phyloP scores from a whole-genome alignment of 2,888 invertebrate species.

The Strigamia crassipes region DNA sequence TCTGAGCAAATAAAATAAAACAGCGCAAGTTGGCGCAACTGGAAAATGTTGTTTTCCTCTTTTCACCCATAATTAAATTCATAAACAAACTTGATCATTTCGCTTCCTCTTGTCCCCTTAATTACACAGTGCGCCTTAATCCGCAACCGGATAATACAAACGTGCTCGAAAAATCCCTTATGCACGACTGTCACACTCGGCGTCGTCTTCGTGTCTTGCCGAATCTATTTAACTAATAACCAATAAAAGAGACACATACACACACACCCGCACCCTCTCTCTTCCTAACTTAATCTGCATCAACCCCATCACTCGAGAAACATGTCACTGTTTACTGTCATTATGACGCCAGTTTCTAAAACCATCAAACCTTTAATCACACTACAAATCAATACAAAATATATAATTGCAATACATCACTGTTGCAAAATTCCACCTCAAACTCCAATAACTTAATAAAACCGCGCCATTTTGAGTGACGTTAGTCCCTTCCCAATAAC shows the following conservation, averaged over 20 bases:
- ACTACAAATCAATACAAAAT: not conserved
- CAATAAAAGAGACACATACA: conserved; percentile 17
- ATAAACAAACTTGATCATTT: conserved; percentile 36
- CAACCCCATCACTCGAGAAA: conserved; percentile 22
- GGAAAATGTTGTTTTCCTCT: conserved; percentile 35
- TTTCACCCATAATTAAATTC: conserved; percentile 25
- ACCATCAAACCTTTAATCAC: conserved; percentile 26
- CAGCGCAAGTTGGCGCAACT: not conserved
- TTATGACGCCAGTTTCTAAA: conserved; percentile 3
- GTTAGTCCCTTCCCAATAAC: conserved; percentile 15
- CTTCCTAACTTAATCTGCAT: conserved; percentile 28
- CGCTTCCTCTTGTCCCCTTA: conserved; percentile 33
- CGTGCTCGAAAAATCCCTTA: conserved; percentile 34
- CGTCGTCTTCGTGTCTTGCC: conserved; percentile 23
- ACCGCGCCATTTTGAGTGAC: not conserved
- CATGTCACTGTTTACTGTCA: conserved; percentile 31
- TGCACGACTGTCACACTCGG: conserved; percentile 33
- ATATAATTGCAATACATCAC: conserved; percentile 4
- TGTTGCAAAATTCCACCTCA: not conserved
- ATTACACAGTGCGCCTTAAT: conserved; percentile 14
- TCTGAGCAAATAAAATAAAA: not conserved
- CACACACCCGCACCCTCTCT: not conserved
- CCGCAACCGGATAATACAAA: conserved; percentile 34
- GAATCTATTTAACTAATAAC: conserved; percentile 36
- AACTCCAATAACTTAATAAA: conserved; percentile 1